Evolutionary conservation across 1,140 invertebrate genomes (phyloP).

Genomic region (Atta cephalotes): DNA sequence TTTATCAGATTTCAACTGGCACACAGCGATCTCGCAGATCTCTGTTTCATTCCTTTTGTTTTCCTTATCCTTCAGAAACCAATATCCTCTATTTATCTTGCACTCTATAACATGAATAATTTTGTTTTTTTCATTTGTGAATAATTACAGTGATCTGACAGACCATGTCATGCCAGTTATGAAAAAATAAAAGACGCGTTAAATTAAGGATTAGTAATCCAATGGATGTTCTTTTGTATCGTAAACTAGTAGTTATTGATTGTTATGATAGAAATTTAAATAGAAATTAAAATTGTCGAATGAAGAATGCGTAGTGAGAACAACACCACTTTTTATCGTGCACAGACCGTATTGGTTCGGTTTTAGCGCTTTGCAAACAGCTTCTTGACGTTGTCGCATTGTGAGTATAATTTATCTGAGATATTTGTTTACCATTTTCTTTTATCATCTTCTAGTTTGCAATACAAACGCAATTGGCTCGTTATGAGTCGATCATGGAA

Average conservation of each 20-base stretch:
- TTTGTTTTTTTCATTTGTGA: neutral
- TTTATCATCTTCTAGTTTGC: slow-evolving; percentile 54
- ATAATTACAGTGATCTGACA: neutral
- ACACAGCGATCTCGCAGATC: neutral
- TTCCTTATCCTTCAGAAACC: neutral
- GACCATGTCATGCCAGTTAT: neutral
- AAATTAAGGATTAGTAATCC: slow-evolving; percentile 47
- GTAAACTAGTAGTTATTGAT: slow-evolving; percentile 52
- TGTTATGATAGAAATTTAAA: slow-evolving; percentile 27
- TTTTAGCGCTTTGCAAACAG: slow-evolving; percentile 50
- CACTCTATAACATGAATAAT: neutral
- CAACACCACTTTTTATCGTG: slow-evolving; percentile 29
- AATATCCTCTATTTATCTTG: neutral
- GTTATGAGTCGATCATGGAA: slow-evolving; percentile 76
- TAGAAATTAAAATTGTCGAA: slow-evolving; percentile 36
- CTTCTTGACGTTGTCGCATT: slow-evolving; percentile 50
- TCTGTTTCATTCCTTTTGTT: neutral
- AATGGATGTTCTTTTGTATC: slow-evolving; percentile 37
- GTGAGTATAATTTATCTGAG: slow-evolving; percentile 45
- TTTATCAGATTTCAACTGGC: slow-evolving; percentile 33
- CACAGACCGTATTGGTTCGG: slow-evolving; percentile 27
- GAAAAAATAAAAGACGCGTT: slow-evolving; percentile 4
- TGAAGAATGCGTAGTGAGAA: slow-evolving; percentile 28
- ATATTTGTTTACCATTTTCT: slow-evolving; percentile 21
- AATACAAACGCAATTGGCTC: slow-evolving; percentile 41